A percentile compares a stretch with the other conserved stretches of the same genome.
phyloP scores from a whole-genome alignment of 2,888 invertebrate species.

The Cactoblastis cactorum region DNA sequence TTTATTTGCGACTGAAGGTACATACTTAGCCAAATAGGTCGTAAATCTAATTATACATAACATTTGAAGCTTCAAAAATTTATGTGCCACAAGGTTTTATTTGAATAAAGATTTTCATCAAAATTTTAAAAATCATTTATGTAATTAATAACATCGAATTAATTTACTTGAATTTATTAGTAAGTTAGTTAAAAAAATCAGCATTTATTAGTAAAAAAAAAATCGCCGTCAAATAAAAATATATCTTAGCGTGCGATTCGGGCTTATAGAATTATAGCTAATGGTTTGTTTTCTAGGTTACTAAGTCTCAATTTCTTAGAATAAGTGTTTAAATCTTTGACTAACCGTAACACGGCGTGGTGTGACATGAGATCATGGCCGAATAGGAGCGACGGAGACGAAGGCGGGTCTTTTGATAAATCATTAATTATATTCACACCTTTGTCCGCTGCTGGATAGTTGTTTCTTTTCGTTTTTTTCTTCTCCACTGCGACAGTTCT shows the following conservation, averaged over 20 bases:
- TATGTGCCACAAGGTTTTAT: too few species aligned
- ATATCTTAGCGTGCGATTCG: too few species aligned
- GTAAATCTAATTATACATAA: neutral
- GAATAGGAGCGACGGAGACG: conserved; percentile 37
- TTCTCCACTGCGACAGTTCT: conserved; percentile 56
- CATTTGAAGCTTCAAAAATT: too few species aligned
- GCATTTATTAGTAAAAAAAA: too few species aligned
- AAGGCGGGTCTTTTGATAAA: conserved; percentile 63
- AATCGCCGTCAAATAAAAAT: too few species aligned
- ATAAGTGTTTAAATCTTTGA: neutral
- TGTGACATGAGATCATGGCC: conserved; percentile 35
- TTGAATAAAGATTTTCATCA: too few species aligned
- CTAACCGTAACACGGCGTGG: neutral
- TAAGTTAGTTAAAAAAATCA: too few species aligned
- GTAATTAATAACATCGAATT: too few species aligned
- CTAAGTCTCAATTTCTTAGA: neutral
- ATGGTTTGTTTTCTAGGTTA: neutral
- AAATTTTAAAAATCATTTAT: too few species aligned
- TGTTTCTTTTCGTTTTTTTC: conserved; percentile 31
- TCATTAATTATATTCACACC: conserved; percentile 78
- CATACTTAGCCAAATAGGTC: neutral
- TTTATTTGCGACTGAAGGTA: neutral
- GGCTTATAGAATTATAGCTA: too few species aligned
- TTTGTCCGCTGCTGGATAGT: conserved; percentile 47
- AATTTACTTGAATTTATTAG: too few species aligned